These are phyloP conservation scores for Ochropleura leucogaster DNA, from an alignment of 2,888 invertebrate species.

Conservation along the genomic window DNA sequence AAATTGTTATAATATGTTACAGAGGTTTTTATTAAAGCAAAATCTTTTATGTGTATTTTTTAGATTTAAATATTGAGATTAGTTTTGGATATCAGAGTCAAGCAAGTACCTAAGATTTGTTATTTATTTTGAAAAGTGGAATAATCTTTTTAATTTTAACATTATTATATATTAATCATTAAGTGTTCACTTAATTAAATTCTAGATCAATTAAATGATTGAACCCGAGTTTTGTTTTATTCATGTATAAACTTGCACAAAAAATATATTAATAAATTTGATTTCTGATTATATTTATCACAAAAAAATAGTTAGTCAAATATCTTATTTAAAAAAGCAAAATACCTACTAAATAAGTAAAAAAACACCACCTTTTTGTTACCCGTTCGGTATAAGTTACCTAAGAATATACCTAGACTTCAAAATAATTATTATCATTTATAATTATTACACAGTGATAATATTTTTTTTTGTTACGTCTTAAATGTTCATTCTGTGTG, in stretches of 20 bases:
- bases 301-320: neutral
- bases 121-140: neutral
- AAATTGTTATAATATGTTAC: neutral
- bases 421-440: neutral
- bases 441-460: neutral
- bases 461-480: neutral
- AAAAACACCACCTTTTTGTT: neutral
- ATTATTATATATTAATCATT: neutral
- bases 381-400: neutral
- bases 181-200: neutral
- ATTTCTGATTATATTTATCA: neutral
- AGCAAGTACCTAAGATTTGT: neutral
- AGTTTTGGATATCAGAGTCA: constrained; percentile 3
- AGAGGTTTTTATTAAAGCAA: neutral
- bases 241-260: neutral
- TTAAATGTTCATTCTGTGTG: neutral
- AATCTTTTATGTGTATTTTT: neutral
- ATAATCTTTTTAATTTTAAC: neutral
- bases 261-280: neutral
- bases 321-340: neutral
- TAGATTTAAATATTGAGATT: too few relatives aligned
- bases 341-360: neutral
- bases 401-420: neutral
- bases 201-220: neutral
- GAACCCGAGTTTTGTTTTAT: neutral